Conservation (phyloP, 2,797 vertebrate species). For the Liparis tanakae region DNA sequence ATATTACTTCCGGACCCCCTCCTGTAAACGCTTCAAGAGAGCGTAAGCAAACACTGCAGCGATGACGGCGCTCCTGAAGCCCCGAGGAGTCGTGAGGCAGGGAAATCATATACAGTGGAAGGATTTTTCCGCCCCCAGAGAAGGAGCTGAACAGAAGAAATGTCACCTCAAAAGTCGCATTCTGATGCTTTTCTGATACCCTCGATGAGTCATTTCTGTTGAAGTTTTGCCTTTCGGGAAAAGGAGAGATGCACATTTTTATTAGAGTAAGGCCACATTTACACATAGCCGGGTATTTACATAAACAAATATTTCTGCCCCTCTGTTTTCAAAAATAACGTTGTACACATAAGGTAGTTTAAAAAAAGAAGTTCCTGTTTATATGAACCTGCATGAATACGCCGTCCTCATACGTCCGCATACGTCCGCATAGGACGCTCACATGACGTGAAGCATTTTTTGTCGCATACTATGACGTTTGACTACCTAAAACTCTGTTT, state of each 20-base stretch:
- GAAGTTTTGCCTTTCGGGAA: not conserved
- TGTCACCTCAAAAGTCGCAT: constrained; percentile 34
- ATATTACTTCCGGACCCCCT: constrained; percentile 7
- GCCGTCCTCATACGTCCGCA: too few relatives aligned
- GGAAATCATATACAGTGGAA: not conserved
- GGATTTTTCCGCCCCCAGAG: constrained; percentile 8
- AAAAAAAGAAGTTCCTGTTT: too few relatives aligned
- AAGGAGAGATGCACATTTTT: not conserved
- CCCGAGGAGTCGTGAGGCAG: constrained; percentile 29
- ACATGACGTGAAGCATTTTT: too few relatives aligned
- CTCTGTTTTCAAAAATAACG: too few relatives aligned
- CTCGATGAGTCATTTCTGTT: not conserved
- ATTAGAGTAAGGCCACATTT: too few relatives aligned
- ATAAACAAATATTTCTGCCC: too few relatives aligned
- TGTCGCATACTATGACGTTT: too few relatives aligned
- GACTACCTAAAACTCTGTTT: too few relatives aligned
- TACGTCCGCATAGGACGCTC: too few relatives aligned
- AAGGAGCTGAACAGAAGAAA: not conserved
- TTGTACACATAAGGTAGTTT: too few relatives aligned
- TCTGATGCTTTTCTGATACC: constrained; percentile 18
- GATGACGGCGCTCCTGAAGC: constrained; percentile 23
- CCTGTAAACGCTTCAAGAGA: constrained; percentile 22
- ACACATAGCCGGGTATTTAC: too few relatives aligned
- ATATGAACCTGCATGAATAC: too few relatives aligned
- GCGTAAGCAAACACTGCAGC: constrained; percentile 22